These are phyloP conservation scores for Chaetura pelagica DNA, from an alignment of 2,113 vertebrate genomes.

Conservation along the genomic window DNA sequence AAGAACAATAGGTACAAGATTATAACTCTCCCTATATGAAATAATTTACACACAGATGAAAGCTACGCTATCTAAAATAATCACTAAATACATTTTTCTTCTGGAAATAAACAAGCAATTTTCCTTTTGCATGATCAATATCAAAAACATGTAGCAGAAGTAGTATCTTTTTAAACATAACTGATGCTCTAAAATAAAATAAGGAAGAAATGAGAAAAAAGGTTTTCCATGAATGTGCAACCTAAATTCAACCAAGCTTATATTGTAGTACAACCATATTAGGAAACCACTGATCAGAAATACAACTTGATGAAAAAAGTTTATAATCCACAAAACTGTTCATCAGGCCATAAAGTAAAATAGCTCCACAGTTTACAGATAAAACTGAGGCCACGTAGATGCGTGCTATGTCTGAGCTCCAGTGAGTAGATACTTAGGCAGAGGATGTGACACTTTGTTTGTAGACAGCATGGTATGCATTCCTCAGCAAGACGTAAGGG, in stretches of 20 bases:
- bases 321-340: slow-evolving; percentile 82
- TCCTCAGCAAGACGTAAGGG: slow-evolving; percentile 96
- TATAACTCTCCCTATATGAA: slow-evolving; percentile 83
- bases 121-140: slow-evolving; percentile 79
- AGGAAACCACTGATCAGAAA: slow-evolving; percentile 84
- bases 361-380: slow-evolving; percentile 82
- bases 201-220: background rate
- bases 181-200: slow-evolving; percentile 65
- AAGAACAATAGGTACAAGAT: slow-evolving; percentile 84
- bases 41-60: slow-evolving; percentile 92
- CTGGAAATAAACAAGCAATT: slow-evolving; percentile 88
- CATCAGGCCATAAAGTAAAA: slow-evolving; percentile 81
- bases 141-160: slow-evolving; percentile 78
- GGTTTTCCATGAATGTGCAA: slow-evolving; percentile 75
- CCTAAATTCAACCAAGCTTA: slow-evolving; percentile 81
- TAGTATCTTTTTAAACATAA: slow-evolving; percentile 76
- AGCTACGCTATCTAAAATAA: slow-evolving; percentile 89
- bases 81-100: slow-evolving; percentile 88
- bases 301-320: slow-evolving; percentile 79
- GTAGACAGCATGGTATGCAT: slow-evolving; percentile 98
- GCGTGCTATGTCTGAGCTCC: slow-evolving; percentile 75
- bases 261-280: slow-evolving; percentile 79
- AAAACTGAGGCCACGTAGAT: slow-evolving; percentile 80
- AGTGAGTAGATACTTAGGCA: slow-evolving; percentile 79
- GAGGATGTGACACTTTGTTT: slow-evolving; percentile 96